Percentiles rank a stretch among this genome's conserved stretches.
Evolutionary conservation across 2,113 vertebrate genomes (phyloP).

Genomic region (Apodemus speciosus): DNA sequence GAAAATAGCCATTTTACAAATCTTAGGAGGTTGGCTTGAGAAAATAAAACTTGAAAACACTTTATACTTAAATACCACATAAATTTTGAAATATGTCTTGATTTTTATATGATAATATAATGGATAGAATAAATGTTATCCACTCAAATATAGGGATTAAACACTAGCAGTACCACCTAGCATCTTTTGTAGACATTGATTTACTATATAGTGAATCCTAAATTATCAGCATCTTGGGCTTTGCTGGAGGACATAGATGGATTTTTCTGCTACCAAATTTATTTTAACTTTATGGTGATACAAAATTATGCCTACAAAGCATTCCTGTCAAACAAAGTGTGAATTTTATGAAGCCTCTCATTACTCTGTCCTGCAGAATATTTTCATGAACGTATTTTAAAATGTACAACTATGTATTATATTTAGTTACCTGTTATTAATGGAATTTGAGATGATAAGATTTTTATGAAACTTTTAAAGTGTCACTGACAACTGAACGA

Average conservation of each 20-base stretch:
- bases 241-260: not conserved
- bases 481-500: not conserved
- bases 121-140: not conserved
- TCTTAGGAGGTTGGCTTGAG: not conserved
- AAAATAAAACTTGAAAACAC: not conserved
- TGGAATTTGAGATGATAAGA: not conserved
- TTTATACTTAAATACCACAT: not conserved
- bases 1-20: not conserved
- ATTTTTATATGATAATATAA: not conserved
- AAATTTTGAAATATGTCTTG: not conserved
- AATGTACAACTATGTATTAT: not conserved
- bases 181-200: not conserved
- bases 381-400: not conserved
- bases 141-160: not conserved
- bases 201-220: not conserved
- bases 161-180: not conserved
- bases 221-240: not conserved
- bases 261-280: not conserved
- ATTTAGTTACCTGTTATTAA: not conserved
- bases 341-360: not conserved
- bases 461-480: not conserved
- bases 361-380: not conserved
- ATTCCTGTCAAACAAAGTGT: constrained; percentile 21
- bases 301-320: not conserved
- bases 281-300: not conserved